Percentiles rank a stretch among this genome's conserved stretches.
Conservation (phyloP, 2,797 vertebrate genomes). For the Hippopotamyrus pictus region DNA sequence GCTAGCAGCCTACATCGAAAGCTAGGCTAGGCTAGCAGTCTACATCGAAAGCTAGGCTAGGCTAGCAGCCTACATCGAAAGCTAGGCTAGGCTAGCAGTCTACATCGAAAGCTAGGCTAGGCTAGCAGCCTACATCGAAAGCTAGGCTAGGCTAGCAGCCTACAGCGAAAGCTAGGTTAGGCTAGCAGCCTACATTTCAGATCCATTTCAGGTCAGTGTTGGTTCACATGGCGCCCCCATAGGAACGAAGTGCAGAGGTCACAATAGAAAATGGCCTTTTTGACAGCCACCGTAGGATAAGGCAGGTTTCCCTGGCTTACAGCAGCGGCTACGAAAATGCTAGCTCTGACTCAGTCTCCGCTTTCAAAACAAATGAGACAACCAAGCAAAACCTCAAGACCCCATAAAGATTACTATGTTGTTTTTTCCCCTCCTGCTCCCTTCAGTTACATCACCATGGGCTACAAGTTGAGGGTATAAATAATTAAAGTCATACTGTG, state of each 20-base stretch:
- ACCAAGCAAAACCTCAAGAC: neutral
- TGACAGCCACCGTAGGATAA: constrained; percentile 43
- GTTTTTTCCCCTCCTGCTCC: neutral
- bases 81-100: no score
- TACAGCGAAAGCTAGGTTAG: constrained; percentile 26
- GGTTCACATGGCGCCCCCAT: constrained; percentile 8
- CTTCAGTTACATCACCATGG: constrained; percentile 18
- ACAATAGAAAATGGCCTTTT: constrained; percentile 32
- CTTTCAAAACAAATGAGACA: constrained; percentile 16
- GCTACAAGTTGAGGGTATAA: constrained; percentile 14
- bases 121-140: no score
- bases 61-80: no score
- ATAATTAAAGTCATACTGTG: constrained; percentile 26
- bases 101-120: no score
- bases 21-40: no score
- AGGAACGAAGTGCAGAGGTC: neutral
- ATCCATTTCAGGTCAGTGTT: constrained; percentile 32
- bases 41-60: no score
- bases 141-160: no score
- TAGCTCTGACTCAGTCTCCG: neutral
- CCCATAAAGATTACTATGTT: neutral
- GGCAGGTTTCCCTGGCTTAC: constrained; percentile 42
- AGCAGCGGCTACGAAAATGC: neutral
- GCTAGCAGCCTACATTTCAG: constrained; percentile 24
- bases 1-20: no score